Evolutionary conservation across 2,797 vertebrate genomes (phyloP).

Genomic region (Monodelphis domestica): DNA sequence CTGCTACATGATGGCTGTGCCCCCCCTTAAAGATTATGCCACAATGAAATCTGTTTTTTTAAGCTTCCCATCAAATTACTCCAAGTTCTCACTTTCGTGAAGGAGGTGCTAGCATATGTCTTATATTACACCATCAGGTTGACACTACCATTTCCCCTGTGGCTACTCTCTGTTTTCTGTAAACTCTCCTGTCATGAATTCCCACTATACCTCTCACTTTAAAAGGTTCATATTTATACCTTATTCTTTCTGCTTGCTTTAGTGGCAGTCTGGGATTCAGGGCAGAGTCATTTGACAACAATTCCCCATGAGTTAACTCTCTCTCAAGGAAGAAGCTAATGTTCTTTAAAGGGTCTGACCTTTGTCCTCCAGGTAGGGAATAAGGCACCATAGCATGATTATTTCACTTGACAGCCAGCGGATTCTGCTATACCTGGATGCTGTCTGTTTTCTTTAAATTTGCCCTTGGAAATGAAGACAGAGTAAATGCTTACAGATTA

Average conservation of each 20-base stretch:
- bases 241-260: background rate
- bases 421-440: constrained; percentile 8
- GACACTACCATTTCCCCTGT: background rate
- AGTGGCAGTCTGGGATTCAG: background rate
- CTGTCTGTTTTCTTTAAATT: background rate
- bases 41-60: background rate
- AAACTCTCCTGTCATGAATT: background rate
- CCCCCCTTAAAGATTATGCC: background rate
- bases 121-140: constrained; percentile 2
- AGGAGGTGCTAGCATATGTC: constrained; percentile 27
- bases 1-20: background rate
- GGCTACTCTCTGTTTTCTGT: background rate
- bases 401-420: background rate
- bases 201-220: constrained; percentile 14
- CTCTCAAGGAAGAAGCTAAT: constrained; percentile 14
- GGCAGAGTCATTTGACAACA: background rate
- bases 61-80: background rate
- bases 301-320: background rate
- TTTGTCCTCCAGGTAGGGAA: background rate
- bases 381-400: background rate
- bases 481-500: constrained; percentile 16
- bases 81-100: background rate
- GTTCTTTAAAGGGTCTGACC: background rate
- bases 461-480: constrained; percentile 28
- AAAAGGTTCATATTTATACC: background rate